Base-by-base conservation (phyloP, 2,797 vertebrate species). In the Leptatherina wallacei region DNA sequence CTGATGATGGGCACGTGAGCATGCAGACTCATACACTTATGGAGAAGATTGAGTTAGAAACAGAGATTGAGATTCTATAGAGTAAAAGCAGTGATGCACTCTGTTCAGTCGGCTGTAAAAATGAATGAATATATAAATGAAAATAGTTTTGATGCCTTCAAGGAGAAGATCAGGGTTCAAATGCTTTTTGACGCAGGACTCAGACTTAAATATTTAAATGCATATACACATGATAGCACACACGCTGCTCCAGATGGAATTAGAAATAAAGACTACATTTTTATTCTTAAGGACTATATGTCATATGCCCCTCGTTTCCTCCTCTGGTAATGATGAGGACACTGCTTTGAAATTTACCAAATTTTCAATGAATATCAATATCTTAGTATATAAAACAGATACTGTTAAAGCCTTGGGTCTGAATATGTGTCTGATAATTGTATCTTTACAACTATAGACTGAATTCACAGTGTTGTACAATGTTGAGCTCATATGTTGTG, bases 101-200 rank as follows among this genome's bases (percentile, higher is more conserved):
- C 65, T 78, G 63, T 71, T 84, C 78, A 77, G 42, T 30, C 51
- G n/a, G 27, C 76, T 73, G 75, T 78, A 72, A 84, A 79, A 87
- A 81, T 73, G 69, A 80, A 82, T 81, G 77, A 77, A 81, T 85
- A 80, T 74, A 81, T 84, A 83, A 85, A 87, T 84, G 75, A 59
- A 77, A 81, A 75, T 77, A 63, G 60, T 69, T 78, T 64, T 71
- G 49, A 78, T 81, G 65, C 33, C 70, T 82, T 82, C 65, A 56
- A 64, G 54, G 3, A 59, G 57, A 73, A 75, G 66, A 65, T 71
- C 73, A 62, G 51, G 71, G 68, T 81, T 78, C 40, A 29, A 74
- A 81, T 61, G 68, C 57, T 67, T 73, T 69, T 55, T 72, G 11
- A 81, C 61, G 61, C 58, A 36, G 49, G 75, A 55, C 36, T 32